Evolutionary conservation across 2,113 vertebrate genomes (phyloP).

Genomic region (Psittacus erithacus): DNA sequence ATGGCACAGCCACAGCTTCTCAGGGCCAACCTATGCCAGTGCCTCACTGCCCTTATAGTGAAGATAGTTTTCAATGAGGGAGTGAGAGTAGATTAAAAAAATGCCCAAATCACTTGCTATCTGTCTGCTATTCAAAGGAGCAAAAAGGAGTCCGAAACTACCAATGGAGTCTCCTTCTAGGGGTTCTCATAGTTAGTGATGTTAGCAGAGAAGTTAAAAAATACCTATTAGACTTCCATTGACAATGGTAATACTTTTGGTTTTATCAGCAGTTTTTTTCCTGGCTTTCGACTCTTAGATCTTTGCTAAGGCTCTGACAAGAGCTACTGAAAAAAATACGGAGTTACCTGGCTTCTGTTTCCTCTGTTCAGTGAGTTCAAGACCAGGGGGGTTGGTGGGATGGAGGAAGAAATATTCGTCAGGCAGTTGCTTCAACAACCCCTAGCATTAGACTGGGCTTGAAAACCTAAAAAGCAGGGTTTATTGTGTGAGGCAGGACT

Average conservation of each 20-base stretch:
- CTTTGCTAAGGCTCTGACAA: background rate
- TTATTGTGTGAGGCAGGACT: background rate
- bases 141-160: background rate
- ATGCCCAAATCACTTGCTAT: background rate
- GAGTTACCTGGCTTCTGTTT: background rate
- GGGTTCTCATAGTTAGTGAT: background rate
- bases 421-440: background rate
- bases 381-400: accelerated
- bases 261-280: background rate
- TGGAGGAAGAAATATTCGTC: background rate
- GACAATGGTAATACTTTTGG: background rate
- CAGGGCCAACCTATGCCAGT: too few relatives aligned
- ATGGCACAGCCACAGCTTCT: too few relatives aligned
- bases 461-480: background rate
- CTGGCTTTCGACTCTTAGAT: background rate
- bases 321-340: background rate
- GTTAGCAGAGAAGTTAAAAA: background rate
- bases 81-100: background rate
- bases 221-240: background rate
- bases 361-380: background rate
- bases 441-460: background rate
- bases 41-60: too few relatives aligned
- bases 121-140: background rate
- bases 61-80: background rate
- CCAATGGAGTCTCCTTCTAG: background rate